Evolutionary conservation across 2,113 vertebrate genomes (phyloP), one percentile per base, ranked within the genome.

Genomic region (Dunckerocampus dactyliophorus): DNA sequence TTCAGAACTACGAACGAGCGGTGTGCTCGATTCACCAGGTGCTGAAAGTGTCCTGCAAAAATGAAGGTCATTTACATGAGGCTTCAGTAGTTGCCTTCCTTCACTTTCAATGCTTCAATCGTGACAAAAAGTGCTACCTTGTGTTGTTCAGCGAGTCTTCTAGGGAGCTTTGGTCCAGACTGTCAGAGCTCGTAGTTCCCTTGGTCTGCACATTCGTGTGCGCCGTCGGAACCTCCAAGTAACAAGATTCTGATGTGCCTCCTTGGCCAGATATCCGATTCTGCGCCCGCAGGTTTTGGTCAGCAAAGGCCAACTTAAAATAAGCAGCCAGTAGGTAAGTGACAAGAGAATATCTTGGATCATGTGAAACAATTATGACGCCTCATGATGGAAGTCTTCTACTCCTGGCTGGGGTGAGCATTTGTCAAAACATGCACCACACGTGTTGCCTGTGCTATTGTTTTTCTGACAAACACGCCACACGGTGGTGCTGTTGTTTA

Each of bases 141-240:
- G 86, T 88, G 20, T 78, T 72, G 67, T 86, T 91, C 19, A 93
- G 82, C 0, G 87, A 83, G 13, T 94, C 93, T 0, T 94, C 90
- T 0, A 91, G 79, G 37, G 72, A 76, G 73, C 92, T 93, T 57
- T 92, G 66, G 22, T 95, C 94, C 48, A 95, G 84, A 72, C 93
- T 98, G 85, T 98, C 95, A 0, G 74, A 74, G 76, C 94, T 96
- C 75, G 89, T 67, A 8, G 91, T 63, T 0, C 75, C 76, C 24
- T 81, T 82, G 24, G 20, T 24, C 8, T 67, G 53, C 22, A 47
- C 12, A 61, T 58, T 49, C 0, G 47, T 28, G 19, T 2, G 43
- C 5, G 17, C 16, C n/a, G 0, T 39, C 37, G 80, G 59, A 46
- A 77, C 54, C 1, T 73, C 68, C 7, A 69, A 20, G 22, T 57